phyloP scores from a whole-genome alignment of 1,140 invertebrate genomes.

The Probaryconus sp. region DNA sequence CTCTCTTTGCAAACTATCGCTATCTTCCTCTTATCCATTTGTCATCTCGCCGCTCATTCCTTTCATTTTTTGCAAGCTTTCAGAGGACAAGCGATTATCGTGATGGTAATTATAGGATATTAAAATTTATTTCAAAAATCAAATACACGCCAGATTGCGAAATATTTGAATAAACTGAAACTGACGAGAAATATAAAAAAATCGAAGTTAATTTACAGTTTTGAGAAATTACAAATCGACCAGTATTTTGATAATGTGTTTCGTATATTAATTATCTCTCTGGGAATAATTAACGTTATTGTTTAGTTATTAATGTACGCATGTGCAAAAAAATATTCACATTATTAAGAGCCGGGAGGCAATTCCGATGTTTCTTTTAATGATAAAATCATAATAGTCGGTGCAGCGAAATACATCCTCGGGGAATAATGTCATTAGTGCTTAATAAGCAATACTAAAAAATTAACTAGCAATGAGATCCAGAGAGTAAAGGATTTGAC shows the following conservation, averaged over 20 bases:
- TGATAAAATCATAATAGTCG: conserved; percentile 38
- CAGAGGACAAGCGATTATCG: background rate
- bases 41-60: conserved; percentile 49
- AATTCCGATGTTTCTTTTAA: too few relatives aligned
- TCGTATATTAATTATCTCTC: background rate
- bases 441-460: conserved; percentile 19
- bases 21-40: conserved; percentile 55
- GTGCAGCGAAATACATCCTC: conserved; percentile 22
- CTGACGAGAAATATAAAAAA: too few relatives aligned
- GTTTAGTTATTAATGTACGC: conserved; percentile 24
- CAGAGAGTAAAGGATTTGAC: conserved; percentile 15
- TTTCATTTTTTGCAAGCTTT: conserved; percentile 6
- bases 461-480: too few relatives aligned
- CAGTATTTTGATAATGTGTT: too few relatives aligned
- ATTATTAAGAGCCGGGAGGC: conserved; percentile 14
- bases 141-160: too few relatives aligned
- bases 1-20: conserved; percentile 47
- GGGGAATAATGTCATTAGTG: conserved; percentile 47
- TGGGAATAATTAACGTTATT: conserved; percentile 15
- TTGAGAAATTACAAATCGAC: too few relatives aligned
- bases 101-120: background rate
- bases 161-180: too few relatives aligned
- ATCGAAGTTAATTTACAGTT: too few relatives aligned
- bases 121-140: too few relatives aligned
- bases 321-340: conserved; percentile 11